Evolutionary conservation across 1,140 invertebrate genomes (phyloP).

Genomic region (Ips nitidus): DNA sequence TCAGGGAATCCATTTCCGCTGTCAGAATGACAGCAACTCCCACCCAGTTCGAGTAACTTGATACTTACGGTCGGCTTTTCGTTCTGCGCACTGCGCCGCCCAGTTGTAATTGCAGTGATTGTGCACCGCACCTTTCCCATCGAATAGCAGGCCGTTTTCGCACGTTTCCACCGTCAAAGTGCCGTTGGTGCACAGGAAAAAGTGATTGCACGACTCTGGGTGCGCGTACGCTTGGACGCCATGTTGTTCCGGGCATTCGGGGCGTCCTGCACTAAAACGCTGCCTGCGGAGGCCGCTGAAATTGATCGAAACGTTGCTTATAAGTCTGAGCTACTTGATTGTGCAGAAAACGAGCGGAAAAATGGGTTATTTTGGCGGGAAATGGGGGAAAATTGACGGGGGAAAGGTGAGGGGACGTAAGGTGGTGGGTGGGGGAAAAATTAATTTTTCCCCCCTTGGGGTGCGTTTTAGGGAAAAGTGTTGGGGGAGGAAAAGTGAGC

Average conservation of each 20-base stretch:
- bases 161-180: constrained; percentile 86
- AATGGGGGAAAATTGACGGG: too few relatives aligned
- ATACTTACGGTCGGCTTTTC: constrained; percentile 76
- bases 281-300: neutral
- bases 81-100: constrained; percentile 86
- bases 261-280: constrained; percentile 50
- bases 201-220: constrained; percentile 80
- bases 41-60: too few relatives aligned
- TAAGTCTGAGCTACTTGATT: too few relatives aligned
- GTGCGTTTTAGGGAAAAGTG: too few relatives aligned
- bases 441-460: too few relatives aligned
- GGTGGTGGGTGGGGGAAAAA: too few relatives aligned
- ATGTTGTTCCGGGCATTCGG: constrained; percentile 66
- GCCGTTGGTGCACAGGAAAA: constrained; percentile 89
- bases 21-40: too few relatives aligned
- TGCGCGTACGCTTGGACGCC: constrained; percentile 80
- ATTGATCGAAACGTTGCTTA: neutral
- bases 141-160: constrained; percentile 88
- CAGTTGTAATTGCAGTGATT: constrained; percentile 94
- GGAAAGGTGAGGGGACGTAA: too few relatives aligned
- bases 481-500: too few relatives aligned
- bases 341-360: too few relatives aligned
- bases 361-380: too few relatives aligned
- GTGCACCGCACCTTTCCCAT: constrained; percentile 83
- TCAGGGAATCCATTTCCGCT: too few relatives aligned